Evolutionary conservation across 1,140 invertebrate genomes (phyloP).

Genomic region (Protaetia brevitarsis): DNA sequence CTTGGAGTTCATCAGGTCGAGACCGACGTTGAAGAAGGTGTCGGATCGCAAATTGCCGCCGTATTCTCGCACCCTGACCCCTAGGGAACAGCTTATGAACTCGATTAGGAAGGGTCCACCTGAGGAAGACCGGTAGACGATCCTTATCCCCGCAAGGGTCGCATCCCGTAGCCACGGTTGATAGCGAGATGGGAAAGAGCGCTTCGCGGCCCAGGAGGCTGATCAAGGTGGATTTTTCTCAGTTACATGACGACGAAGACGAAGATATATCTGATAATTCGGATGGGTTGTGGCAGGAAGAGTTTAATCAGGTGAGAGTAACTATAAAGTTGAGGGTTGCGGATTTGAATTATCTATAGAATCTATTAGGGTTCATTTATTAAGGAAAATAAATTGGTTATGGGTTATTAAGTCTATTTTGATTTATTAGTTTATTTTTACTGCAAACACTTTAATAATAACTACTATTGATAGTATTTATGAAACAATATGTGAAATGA

Average conservation of each 20-base stretch:
- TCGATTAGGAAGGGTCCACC: constrained; percentile 78
- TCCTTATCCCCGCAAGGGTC: background rate
- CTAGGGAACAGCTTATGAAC: constrained; percentile 82
- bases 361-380: no score
- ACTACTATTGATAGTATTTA: no score
- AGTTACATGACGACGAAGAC: constrained; percentile 54
- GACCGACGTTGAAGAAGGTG: constrained; percentile 91
- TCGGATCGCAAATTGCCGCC: constrained; percentile 81
- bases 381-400: no score
- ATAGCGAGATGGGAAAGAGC: background rate
- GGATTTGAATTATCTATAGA: no score
- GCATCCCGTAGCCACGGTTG: background rate
- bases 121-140: constrained; percentile 48
- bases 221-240: constrained; percentile 67
- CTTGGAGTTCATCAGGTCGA: constrained; percentile 92
- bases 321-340: no score
- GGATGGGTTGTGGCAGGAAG: constrained; percentile 21
- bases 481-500: no score
- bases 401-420: no score
- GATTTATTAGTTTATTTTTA: no score
- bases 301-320: constrained; percentile 15
- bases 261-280: constrained; percentile 41
- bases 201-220: constrained; percentile 48
- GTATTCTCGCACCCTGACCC: constrained; percentile 65
- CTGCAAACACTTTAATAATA: no score